phyloP scores from a whole-genome alignment of 2,113 vertebrate species.

The Typhlomys cinereus region DNA sequence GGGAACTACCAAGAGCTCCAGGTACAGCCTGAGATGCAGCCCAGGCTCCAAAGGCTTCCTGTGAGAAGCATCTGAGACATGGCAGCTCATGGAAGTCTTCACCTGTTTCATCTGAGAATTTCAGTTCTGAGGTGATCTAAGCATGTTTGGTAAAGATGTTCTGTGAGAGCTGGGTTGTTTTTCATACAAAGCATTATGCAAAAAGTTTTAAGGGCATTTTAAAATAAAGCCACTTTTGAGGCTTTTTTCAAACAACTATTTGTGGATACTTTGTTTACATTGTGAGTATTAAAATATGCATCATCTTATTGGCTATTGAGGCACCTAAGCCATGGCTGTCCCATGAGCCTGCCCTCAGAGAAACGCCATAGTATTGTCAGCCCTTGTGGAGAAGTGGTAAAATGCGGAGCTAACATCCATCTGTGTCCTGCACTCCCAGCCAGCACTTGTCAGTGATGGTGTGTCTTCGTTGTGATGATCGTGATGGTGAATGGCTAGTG shows the following conservation, averaged over 20 bases:
- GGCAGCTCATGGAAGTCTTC: background rate
- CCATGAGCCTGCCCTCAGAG: constrained; percentile 76
- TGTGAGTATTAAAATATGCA: constrained; percentile 80
- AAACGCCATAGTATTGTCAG: background rate
- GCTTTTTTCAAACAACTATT: constrained; percentile 81
- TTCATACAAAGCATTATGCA: constrained; percentile 23
- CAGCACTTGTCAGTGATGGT: constrained; percentile 58
- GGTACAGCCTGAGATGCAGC: constrained; percentile 36
- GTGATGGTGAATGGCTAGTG: constrained; percentile 68
- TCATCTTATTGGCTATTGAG: constrained; percentile 54
- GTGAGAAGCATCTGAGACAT: background rate
- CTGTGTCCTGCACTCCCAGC: constrained; percentile 74
- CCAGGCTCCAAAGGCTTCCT: constrained; percentile 30
- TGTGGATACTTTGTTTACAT: constrained; percentile 87
- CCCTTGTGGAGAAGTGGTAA: background rate
- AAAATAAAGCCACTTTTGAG: constrained; percentile 81
- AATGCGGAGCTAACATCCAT: constrained; percentile 52
- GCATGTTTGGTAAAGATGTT: constrained; percentile 49
- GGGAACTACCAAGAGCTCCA: constrained; percentile 50
- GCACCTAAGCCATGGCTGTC: constrained; percentile 32
- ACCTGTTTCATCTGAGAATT: constrained; percentile 24
- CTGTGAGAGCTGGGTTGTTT: constrained; percentile 9
- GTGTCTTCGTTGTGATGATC: constrained; percentile 67
- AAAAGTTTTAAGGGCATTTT: constrained; percentile 85
- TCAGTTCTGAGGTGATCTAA: constrained; percentile 44